Percentiles rank a stretch among this genome's conserved stretches.
Evolutionary conservation across 2,888 invertebrate genomes (phyloP).

Genomic region (Balanococcus diminutus): DNA sequence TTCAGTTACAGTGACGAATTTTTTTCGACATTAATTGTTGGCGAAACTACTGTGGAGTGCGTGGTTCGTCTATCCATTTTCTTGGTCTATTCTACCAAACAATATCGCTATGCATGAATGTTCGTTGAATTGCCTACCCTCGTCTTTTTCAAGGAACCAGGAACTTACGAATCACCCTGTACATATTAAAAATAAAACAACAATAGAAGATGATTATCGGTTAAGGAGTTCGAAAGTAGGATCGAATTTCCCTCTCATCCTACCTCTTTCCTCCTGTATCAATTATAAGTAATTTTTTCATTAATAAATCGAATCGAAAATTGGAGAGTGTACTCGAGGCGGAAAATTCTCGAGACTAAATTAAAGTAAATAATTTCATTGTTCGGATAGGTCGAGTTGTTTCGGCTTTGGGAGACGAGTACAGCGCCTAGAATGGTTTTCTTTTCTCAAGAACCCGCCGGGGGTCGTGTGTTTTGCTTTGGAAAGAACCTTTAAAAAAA

Average conservation of each 20-base stretch:
- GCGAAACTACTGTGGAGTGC: no score
- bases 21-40: no score
- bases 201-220: not conserved
- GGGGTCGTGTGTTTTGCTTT: not conserved
- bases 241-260: not conserved
- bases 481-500: not conserved
- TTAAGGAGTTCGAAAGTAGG: not conserved
- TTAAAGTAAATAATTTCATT: conserved; percentile 22
- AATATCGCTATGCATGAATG: no score
- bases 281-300: conserved; percentile 4
- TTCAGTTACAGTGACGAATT: no score
- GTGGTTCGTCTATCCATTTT: no score
- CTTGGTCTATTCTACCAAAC: no score
- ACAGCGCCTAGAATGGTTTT: no score
- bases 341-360: conserved; percentile 19
- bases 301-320: conserved; percentile 6
- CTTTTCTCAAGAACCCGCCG: not conserved
- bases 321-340: conserved; percentile 9
- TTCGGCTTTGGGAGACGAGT: no score
- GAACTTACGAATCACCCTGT: not conserved
- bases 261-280: not conserved
- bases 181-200: not conserved
- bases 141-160: not conserved
- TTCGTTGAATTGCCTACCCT: not conserved
- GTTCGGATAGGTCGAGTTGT: not conserved